phyloP scores from a whole-genome alignment of 2,888 invertebrate genomes.

The Diloba caeruleocephala region DNA sequence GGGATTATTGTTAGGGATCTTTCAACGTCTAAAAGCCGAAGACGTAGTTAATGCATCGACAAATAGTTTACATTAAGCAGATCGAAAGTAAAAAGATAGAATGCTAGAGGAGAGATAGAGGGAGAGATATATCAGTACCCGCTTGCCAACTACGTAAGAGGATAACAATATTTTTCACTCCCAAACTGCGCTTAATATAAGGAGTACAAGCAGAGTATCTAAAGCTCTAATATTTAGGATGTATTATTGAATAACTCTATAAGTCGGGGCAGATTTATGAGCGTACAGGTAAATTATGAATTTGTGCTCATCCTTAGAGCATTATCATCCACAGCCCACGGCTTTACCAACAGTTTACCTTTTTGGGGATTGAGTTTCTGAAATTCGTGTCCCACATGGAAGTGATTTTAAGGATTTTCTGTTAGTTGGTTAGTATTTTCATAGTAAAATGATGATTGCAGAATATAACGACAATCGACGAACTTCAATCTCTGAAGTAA shows the following conservation, averaged over 20 bases:
- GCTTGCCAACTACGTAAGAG: too few relatives aligned
- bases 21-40: not conserved
- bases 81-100: not conserved
- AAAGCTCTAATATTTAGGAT: slow-evolving; percentile 22
- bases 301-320: slow-evolving; percentile 38
- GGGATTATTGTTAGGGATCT: not conserved
- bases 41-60: not conserved
- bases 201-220: too few relatives aligned
- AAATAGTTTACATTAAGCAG: not conserved
- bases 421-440: not conserved
- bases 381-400: slow-evolving; percentile 16
- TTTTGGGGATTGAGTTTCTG: slow-evolving; percentile 42
- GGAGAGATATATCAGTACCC: too few relatives aligned
- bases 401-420: too few relatives aligned
- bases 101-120: too few relatives aligned
- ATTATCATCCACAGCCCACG: slow-evolving; percentile 33
- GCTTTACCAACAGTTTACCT: slow-evolving; percentile 39
- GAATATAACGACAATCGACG: too few relatives aligned
- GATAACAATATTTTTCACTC: too few relatives aligned
- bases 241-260: slow-evolving; percentile 22
- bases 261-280: slow-evolving; percentile 24
- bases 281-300: slow-evolving; percentile 39
- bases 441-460: too few relatives aligned
- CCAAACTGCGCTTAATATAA: too few relatives aligned
- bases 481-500: too few relatives aligned